These are phyloP conservation scores for Amblyraja radiata DNA, from an alignment of 2,797 vertebrate species.

Conservation along the genomic window DNA sequence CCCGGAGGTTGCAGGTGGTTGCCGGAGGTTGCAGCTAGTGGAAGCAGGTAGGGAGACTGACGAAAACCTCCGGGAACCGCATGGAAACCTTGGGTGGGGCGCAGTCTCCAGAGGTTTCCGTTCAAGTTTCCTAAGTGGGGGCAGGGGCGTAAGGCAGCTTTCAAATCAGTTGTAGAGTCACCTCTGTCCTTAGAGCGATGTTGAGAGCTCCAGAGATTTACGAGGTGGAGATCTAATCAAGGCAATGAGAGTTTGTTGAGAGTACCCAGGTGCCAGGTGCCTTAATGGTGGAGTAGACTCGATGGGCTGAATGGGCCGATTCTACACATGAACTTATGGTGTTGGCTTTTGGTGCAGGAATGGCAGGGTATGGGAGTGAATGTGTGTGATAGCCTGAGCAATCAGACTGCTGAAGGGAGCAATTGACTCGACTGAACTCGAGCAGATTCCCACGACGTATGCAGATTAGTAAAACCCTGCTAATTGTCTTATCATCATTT, in stretches of 20 bases:
- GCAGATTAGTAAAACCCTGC: background rate
- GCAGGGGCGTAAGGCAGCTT: background rate
- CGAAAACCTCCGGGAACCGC: too few species aligned
- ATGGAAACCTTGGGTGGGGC: too few species aligned
- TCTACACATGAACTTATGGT: too few species aligned
- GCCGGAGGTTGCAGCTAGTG: too few species aligned
- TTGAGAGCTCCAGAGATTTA: background rate
- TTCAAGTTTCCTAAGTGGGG: too few species aligned
- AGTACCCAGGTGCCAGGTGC: too few species aligned
- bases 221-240: background rate
- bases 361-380: background rate
- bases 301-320: too few species aligned
- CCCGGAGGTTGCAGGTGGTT: too few species aligned
- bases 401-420: background rate
- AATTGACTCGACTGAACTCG: background rate
- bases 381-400: too few species aligned
- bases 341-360: background rate
- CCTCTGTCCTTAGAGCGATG: background rate
- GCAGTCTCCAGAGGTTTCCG: too few species aligned
- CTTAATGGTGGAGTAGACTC: too few species aligned
- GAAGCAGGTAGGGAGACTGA: too few species aligned
- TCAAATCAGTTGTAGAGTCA: background rate
- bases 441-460: background rate
- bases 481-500: background rate
- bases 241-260: background rate